These are phyloP conservation scores for Poecile montanus DNA, from an alignment of 2,797 vertebrate genomes.

Conservation along the genomic window DNA sequence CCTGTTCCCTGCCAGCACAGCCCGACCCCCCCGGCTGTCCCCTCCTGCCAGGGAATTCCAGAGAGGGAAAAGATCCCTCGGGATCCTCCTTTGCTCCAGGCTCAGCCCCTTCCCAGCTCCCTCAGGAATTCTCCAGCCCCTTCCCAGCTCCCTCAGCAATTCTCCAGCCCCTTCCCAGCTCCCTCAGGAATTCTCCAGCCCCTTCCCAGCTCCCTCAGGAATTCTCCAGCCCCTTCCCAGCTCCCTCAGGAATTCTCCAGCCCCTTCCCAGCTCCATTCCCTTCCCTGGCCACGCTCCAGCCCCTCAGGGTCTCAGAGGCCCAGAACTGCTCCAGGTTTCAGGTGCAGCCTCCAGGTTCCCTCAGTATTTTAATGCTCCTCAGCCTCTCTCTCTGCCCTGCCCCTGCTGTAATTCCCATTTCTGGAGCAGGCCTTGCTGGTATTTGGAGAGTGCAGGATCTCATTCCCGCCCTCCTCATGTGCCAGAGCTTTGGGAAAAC, in stretches of 20 bases:
- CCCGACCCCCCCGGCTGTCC: no score
- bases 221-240: neutral
- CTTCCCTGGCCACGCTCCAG: neutral
- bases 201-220: neutral
- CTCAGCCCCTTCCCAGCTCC: neutral
- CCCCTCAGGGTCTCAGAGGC: neutral
- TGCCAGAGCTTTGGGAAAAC: fast-evolving
- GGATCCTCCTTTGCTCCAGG: neutral
- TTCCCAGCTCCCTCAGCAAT: neutral
- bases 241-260: neutral
- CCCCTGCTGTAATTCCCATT: neutral
- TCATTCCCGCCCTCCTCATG: fast-evolving
- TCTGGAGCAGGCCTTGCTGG: neutral
- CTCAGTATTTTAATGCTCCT: neutral
- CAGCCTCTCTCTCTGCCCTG: neutral
- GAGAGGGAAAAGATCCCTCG: neutral
- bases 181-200: neutral
- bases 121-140: neutral
- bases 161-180: neutral
- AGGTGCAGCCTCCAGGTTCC: neutral
- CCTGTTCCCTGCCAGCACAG: no score
- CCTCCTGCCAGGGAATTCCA: neutral
- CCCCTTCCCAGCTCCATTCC: neutral
- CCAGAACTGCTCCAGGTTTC: neutral
- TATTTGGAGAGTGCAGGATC: neutral